Evolutionary conservation across 53 echinoderm and acorn worm species (phyloP), one percentile per base, ranked within the genome.

Genomic region (Paelopatides confundens): DNA sequence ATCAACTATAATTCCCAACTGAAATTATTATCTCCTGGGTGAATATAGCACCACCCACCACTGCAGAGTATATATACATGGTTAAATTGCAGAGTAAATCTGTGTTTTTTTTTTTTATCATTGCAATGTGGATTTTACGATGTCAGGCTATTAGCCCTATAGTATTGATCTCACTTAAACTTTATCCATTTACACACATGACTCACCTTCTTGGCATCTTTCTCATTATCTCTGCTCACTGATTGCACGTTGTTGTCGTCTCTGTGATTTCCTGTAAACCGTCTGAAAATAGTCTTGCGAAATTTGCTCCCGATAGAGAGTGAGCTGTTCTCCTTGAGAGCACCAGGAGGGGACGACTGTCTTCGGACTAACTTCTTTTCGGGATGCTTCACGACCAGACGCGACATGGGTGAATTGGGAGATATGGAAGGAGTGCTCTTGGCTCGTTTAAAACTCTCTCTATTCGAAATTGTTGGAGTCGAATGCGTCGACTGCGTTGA

Each of bases 211-310:
- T 83, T 83, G 3, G 18, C 65, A 12, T 83, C 65, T 36, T 37
- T 65, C 40, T 83, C 35, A 8, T 63, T 39, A 4, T 65, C 24
- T 38, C 34, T 35, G 36, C 29, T 34, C 7, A 83, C 84, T 31
- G 84, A 29, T 83, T 83, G 63, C 47, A 63, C 65, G 37, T 65
- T 83, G 31, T 65, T 63, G 35, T 91, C 91, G 5, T 87, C 91
- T 32, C 84, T 87, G 76, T 88, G 85, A 38, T 58, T 87, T 47
- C 93, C 95, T n/a, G 95, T 92, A 76, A 95, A 92, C 36, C 95
- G 85, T 84, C 91, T 95, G 71, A 95, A 95, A 58, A 95, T 64
- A 76, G 92, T 93, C 66, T 86, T 88, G 24, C 95, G 77, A 39
- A 95, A 87, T 81, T 87, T 87, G 66, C 84, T 83, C n/a, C 84